Percentiles rank a stretch among this genome's conserved stretches.
Evolutionary conservation across 2,888 invertebrate species (phyloP).

Genomic region (Pristionchus exspectatus): DNA sequence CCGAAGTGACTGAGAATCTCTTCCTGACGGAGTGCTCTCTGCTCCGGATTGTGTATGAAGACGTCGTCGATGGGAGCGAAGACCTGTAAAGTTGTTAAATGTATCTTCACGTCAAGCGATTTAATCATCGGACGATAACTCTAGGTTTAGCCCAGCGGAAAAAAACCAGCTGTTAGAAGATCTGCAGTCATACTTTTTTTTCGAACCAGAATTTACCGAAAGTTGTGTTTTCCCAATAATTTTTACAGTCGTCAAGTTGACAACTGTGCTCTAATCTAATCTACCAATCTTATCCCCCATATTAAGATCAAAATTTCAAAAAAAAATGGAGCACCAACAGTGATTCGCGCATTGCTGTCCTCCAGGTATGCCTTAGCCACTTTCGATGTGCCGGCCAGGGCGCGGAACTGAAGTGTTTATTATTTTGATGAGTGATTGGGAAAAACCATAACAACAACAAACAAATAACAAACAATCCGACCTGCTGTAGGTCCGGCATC

Average conservation of each 20-base stretch:
- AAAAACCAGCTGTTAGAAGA: too few species aligned
- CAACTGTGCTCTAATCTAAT: too few species aligned
- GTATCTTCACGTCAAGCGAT: too few species aligned
- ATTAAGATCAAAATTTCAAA: too few species aligned
- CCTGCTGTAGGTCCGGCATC: constrained; percentile 77
- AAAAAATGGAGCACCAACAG: constrained; percentile 39
- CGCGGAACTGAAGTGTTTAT: constrained; percentile 69
- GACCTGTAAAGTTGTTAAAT: constrained; percentile 56
- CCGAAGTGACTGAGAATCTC: constrained; percentile 78
- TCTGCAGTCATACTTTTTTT: too few species aligned
- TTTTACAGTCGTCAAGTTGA: too few species aligned
- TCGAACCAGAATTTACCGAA: too few species aligned
- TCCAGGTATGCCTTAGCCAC: constrained; percentile 77
- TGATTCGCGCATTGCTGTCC: constrained; percentile 74
- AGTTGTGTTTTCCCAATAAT: too few species aligned
- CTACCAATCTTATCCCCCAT: too few species aligned
- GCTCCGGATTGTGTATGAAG: constrained; percentile 78
- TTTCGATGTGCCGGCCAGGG: constrained; percentile 73
- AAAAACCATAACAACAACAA: too few species aligned
- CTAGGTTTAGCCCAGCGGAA: too few species aligned
- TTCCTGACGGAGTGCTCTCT: constrained; percentile 76
- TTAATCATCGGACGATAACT: too few species aligned
- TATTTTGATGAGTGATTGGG: not conserved
- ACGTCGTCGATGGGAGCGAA: constrained; percentile 79
- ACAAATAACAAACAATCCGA: constrained; percentile 54